Base-by-base conservation (phyloP, 1,140 invertebrate genomes). In the Onthophagus taurus region DNA sequence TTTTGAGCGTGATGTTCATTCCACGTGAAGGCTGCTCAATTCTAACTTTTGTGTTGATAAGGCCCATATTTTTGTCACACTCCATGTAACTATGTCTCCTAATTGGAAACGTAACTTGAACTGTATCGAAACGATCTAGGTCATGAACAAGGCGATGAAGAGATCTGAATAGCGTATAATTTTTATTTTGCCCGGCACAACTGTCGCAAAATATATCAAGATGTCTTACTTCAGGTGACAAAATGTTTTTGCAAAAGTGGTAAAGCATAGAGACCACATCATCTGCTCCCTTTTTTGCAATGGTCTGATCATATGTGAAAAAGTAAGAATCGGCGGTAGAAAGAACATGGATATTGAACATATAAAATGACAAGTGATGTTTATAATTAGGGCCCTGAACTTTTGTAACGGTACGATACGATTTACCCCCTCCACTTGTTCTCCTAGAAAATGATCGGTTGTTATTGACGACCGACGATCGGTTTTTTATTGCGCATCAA, bases 281-380 rank as follows among this genome's bases (percentile, higher is more conserved):
- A 42, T 52, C 45, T 29, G 42, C 42, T 18, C 45, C 49, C 42
- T 61, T 61, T 47, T 50, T 47, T 39, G 30, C 46, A 20, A 43
- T 33, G 4, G 31, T 51, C 43, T 59, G 48, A 14, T 31, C 31
- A 42, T 58, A 59, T 11, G 36, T 26, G 34, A 52, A 55, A 43
- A 57, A 59, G 9, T 46, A 12, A 31, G 33, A 37, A 31, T 50
- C 12, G n/a, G n/a, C n/a, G 11, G 21, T 11, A 26, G 37, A 30
- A n/a, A n/a, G n/a, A 26, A 39, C 17, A 41, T 57, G 55, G 14
- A 59, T 47, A 37, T 53, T 59, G 31, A 57, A 59, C 21, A 18
- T 18, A 42, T 48, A 55, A 26, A 51, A 17, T 38, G 24, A 42
- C 26, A 52, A 31, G 26, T 49, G 46, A 16, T 48, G 17, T 51